Conservation (phyloP, 2,888 invertebrate species). For the Pardosa pseudoannulata region DNA sequence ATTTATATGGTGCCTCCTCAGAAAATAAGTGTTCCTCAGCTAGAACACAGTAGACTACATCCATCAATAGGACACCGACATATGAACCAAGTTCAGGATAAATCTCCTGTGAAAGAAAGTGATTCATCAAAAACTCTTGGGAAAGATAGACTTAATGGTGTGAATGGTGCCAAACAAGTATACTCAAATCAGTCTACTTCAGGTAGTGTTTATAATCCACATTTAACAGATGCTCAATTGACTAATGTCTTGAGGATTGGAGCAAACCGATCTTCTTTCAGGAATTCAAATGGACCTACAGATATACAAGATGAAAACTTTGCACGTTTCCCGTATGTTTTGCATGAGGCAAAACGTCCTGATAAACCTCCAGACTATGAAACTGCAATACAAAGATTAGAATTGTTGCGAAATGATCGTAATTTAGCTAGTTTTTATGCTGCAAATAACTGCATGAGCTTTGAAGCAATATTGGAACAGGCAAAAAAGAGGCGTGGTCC, state of each 20-base stretch:
- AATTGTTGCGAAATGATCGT: constrained; percentile 64
- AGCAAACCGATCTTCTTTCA: constrained; percentile 50
- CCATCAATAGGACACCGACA: neutral
- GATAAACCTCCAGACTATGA: constrained; percentile 75
- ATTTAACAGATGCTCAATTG: constrained; percentile 62
- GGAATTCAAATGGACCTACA: constrained; percentile 35
- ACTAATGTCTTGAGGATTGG: constrained; percentile 65
- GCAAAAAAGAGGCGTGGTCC: constrained; percentile 76
- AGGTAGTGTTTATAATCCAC: constrained; percentile 50
- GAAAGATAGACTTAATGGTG: constrained; percentile 34
- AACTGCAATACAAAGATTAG: constrained; percentile 74
- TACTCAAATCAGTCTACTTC: constrained; percentile 32
- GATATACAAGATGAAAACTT: constrained; percentile 43
- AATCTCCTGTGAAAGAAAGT: neutral
- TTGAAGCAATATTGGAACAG: constrained; percentile 52
- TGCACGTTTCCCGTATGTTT: neutral
- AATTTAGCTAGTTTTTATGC: constrained; percentile 40
- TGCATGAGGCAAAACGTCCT: constrained; percentile 70
- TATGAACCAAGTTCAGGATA: neutral
- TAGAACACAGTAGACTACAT: neutral
- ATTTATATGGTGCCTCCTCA: constrained; percentile 3
- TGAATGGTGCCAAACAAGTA: constrained; percentile 13
- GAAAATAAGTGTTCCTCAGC: neutral
- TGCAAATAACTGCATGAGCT: constrained; percentile 27
- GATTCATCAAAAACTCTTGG: constrained; percentile 7